Base-by-base conservation (phyloP, 2,888 invertebrate species). In the Erannis defoliaria region DNA sequence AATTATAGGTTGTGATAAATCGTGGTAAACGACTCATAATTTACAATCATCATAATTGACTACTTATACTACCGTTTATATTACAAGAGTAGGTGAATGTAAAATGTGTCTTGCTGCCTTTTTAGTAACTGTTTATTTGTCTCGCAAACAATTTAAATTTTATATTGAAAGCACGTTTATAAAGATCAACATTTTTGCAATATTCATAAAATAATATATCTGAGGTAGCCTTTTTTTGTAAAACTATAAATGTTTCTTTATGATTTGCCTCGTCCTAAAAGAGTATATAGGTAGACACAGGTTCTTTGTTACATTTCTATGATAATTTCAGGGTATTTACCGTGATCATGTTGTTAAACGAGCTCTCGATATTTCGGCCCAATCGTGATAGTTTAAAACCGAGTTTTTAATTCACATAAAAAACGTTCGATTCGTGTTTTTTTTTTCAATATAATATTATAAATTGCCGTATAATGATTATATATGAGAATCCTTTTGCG, bases 31-130 rank as follows among this genome's bases (percentile, higher is more conserved):
- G 23, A n/a, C 38, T 38, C 38, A 50, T 50, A 55, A 56, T 48
- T 60, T 23, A 45, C 64, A 58, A 64, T 66, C 54, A 55, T 37
- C 29, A 54, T 64, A 66, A 68, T 61, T 64, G 64, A 35, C 29
- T 16, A 51, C 60, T 61, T n/a, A 8, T 26, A 2, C 8, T 26
- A 55, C 66, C 53, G 62, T 66, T 58, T 37, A 19, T 19, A 12
- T 31, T 26, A 9, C 23, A 16, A 21, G 55, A 62, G 50, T 49
- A 56, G 40, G 56, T 57, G 60, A 62, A 42, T 57, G 43, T 23
- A 43, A 29, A 63, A 65, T 49, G 38, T 45, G 55, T 49, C 19
- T 45, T 12, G 12, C 19, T 55, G 51, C 40, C 31, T 29, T 57
- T 35, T 2, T n/a, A 46, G 16, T 33, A 43, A 46, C 29, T 31